A percentile compares a stretch with the other conserved stretches of the same genome.
These are phyloP conservation scores for Craniophora ligustri DNA, from an alignment of 2,888 invertebrate species.

Conservation along the genomic window DNA sequence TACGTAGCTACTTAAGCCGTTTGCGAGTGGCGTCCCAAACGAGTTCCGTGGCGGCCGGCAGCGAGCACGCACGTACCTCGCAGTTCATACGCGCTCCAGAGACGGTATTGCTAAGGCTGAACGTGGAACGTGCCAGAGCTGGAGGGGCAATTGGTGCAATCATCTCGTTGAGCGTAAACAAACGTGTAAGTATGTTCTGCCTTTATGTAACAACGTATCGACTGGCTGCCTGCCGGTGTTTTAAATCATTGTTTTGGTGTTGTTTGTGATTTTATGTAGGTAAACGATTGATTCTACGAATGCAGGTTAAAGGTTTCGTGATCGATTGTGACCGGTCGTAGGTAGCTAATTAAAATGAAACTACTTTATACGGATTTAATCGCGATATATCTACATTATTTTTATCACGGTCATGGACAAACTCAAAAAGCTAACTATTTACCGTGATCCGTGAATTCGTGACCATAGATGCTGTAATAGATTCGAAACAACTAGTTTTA, in stretches of 20 bases:
- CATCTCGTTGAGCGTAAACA: slow-evolving; percentile 87
- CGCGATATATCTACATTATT: no score
- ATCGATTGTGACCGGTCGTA: slow-evolving; percentile 44
- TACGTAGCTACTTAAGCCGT: slow-evolving; percentile 60
- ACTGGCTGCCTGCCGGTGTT: slow-evolving; percentile 37
- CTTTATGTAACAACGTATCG: slow-evolving; percentile 70
- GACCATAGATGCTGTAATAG: no score
- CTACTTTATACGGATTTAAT: no score
- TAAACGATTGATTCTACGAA: slow-evolving; percentile 29
- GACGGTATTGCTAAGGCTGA: slow-evolving; percentile 56
- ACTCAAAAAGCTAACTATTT: no score
- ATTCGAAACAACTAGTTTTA: no score
- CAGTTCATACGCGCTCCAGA: slow-evolving; percentile 54
- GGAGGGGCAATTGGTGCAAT: slow-evolving; percentile 82
- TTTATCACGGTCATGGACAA: no score
- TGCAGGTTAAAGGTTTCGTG: slow-evolving; percentile 44
- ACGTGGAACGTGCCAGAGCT: slow-evolving; percentile 82
- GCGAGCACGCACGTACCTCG: slow-evolving; percentile 65
- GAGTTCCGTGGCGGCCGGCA: slow-evolving; percentile 75
- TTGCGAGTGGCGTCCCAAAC: slow-evolving; percentile 64
- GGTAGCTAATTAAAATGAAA: no score
- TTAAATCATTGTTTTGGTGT: slow-evolving; percentile 45
- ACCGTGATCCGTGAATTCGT: no score
- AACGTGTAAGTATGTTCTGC: slow-evolving; percentile 80
- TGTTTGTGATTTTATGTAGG: slow-evolving; percentile 23